phyloP scores from a whole-genome alignment of 2,888 invertebrate genomes.

The Eristalis arbustorum region DNA sequence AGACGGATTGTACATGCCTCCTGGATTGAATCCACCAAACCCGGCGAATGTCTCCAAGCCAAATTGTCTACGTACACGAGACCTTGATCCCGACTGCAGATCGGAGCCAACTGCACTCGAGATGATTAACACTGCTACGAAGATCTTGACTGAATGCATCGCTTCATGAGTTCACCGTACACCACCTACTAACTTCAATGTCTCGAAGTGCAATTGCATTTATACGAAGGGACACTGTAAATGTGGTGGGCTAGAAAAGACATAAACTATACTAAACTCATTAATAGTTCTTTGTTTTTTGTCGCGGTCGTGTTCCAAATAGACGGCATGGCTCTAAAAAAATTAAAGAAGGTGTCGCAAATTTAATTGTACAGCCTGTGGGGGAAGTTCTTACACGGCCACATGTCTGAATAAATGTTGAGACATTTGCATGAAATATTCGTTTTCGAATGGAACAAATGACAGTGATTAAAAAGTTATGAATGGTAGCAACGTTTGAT shows the following conservation, averaged over 20 bases:
- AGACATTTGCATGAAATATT: background rate
- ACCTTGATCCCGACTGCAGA: background rate
- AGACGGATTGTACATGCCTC: background rate
- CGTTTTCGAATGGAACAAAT: background rate
- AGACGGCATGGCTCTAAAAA: background rate
- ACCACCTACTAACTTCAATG: background rate
- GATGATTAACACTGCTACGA: background rate
- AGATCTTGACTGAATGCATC: background rate
- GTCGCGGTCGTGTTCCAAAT: background rate
- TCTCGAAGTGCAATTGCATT: background rate
- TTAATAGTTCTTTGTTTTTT: background rate
- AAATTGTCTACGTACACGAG: background rate
- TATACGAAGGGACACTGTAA: background rate
- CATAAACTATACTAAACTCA: background rate
- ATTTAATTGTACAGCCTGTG: background rate
- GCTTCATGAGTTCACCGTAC: background rate
- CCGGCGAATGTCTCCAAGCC: background rate
- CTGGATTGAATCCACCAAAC: background rate
- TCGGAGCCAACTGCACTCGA: background rate
- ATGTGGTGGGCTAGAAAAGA: background rate
- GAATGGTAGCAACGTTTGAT: too few relatives aligned
- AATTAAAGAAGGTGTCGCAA: background rate
- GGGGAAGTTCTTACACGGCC: background rate
- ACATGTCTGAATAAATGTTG: background rate
- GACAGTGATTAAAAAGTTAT: too few relatives aligned